Evolutionary conservation across 2,888 invertebrate genomes (phyloP).

Genomic region (Agrenia bidenticulata): DNA sequence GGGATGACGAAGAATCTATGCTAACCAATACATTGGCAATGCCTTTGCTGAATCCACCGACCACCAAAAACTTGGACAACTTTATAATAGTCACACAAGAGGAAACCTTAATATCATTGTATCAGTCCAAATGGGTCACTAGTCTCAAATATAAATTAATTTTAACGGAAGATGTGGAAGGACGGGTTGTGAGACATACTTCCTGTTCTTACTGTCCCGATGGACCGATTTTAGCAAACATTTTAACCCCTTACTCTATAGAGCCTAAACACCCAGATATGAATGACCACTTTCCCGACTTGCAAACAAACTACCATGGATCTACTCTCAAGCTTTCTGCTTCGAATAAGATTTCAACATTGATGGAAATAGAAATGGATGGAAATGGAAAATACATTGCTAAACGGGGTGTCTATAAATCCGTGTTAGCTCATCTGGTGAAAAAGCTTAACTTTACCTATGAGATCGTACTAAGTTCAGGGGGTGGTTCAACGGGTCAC

Average conservation of each 20-base stretch:
- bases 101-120: background rate
- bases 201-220: too few relatives aligned
- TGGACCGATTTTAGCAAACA: too few relatives aligned
- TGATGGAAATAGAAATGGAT: constrained; percentile 19
- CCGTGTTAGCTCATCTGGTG: constrained; percentile 15
- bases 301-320: constrained; percentile 21
- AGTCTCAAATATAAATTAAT: constrained; percentile 17
- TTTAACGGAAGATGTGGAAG: background rate
- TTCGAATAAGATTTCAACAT: constrained; percentile 20
- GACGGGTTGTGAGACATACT: too few relatives aligned
- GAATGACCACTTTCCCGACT: constrained; percentile 19
- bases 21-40: too few relatives aligned
- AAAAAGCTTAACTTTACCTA: constrained; percentile 25
- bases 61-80: constrained; percentile 23
- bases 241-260: too few relatives aligned
- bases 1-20: too few relatives aligned
- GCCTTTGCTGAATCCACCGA: constrained; percentile 18
- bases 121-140: constrained; percentile 11
- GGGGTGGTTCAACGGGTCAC: constrained; percentile 30
- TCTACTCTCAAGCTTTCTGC: constrained; percentile 19
- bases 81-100: constrained; percentile 17
- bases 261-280: too few relatives aligned
- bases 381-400: constrained; percentile 8
- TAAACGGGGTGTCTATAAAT: constrained; percentile 25
- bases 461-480: constrained; percentile 25